Percentiles rank a stretch among this genome's conserved stretches.
phyloP scores from a whole-genome alignment of 2,888 invertebrate species.

The Chloromyia formosa region DNA sequence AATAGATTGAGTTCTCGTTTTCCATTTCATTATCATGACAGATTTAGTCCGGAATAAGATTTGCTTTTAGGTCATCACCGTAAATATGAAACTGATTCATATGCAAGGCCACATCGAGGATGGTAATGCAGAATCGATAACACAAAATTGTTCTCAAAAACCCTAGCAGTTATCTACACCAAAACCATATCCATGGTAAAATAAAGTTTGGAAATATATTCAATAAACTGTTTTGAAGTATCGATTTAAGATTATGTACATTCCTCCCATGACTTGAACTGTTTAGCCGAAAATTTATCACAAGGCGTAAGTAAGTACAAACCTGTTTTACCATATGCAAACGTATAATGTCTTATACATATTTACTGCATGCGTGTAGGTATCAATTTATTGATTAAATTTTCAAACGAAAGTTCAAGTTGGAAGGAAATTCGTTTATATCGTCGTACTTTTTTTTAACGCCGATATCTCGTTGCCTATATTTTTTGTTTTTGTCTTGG shows the following conservation, averaged over 20 bases:
- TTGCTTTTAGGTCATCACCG: too few relatives aligned
- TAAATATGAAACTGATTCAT: too few relatives aligned
- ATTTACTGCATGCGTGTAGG: background rate
- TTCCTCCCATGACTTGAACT: background rate
- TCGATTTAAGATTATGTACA: background rate
- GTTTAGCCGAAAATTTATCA: constrained; percentile 32
- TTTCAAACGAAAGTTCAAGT: background rate
- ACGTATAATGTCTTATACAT: constrained; percentile 5
- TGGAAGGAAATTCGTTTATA: constrained; percentile 12
- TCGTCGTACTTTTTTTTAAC: background rate
- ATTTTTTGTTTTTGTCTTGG: background rate
- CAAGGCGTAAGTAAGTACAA: background rate
- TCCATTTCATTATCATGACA: too few relatives aligned
- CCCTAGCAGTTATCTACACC: too few relatives aligned
- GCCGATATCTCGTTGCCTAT: background rate
- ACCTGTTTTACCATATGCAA: constrained; percentile 22
- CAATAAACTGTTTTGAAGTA: background rate
- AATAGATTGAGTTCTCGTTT: too few relatives aligned
- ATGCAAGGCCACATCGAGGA: too few relatives aligned
- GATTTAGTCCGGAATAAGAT: too few relatives aligned
- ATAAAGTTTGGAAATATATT: too few relatives aligned
- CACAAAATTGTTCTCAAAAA: too few relatives aligned
- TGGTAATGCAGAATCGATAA: too few relatives aligned
- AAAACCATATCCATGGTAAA: too few relatives aligned
- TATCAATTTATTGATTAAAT: constrained; percentile 40